Evolutionary conservation across 2,888 invertebrate species (phyloP).

Genomic region (Hydraecia micacea): DNA sequence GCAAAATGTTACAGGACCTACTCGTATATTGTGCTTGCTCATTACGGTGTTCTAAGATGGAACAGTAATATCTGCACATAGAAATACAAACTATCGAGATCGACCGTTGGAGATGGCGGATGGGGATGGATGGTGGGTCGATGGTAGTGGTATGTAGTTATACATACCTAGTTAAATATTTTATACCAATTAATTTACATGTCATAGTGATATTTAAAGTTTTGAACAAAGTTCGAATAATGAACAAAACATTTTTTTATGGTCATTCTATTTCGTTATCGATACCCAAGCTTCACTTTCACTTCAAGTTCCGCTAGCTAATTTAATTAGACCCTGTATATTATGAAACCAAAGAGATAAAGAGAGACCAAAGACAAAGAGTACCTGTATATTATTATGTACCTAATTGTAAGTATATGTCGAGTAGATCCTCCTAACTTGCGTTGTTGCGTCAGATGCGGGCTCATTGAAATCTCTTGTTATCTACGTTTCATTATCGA

Average conservation of each 20-base stretch:
- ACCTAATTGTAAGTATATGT: not conserved
- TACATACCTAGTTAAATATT: not conserved
- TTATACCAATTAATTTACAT: not conserved
- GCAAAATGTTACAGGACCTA: not conserved
- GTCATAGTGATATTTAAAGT: no score
- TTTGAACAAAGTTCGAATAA: no score
- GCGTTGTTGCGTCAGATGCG: not conserved
- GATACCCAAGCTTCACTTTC: no score
- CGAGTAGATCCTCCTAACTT: not conserved
- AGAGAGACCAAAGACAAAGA: not conserved
- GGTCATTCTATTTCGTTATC: no score
- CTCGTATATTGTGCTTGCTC: not conserved
- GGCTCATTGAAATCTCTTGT: slow-evolving; percentile 10
- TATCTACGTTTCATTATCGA: slow-evolving; percentile 10
- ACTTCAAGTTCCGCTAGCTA: no score
- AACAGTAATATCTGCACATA: not conserved
- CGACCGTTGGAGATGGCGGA: no score
- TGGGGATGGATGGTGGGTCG: no score
- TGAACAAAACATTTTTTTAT: no score
- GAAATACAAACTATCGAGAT: no score
- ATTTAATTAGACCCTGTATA: no score
- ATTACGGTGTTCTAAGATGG: not conserved
- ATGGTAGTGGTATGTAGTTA: no score
- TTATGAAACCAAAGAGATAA: no score
- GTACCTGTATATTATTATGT: not conserved